A percentile compares a stretch with the other conserved stretches of the same genome.
phyloP scores from a whole-genome alignment of 2,888 invertebrate genomes.

The Cistogaster globosa region DNA sequence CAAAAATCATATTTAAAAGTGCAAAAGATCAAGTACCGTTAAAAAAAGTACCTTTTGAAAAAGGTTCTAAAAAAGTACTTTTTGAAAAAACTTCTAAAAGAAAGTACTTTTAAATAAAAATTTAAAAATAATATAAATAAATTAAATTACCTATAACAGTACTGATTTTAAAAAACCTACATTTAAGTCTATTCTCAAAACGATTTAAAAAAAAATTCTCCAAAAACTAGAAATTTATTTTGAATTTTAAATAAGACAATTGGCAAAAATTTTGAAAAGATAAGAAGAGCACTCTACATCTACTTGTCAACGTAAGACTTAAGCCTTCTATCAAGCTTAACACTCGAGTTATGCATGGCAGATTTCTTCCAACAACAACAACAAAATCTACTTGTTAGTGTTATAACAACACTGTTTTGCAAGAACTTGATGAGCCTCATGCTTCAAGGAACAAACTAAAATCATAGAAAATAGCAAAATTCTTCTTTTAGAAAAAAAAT shows the following conservation, averaged over 20 bases:
- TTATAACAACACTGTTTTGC: slow-evolving; percentile 10
- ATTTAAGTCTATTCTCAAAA: no score
- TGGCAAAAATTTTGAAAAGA: no score
- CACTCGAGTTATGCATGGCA: slow-evolving; percentile 18
- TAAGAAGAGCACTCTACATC: no score
- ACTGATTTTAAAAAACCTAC: no score
- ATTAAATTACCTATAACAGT: not conserved
- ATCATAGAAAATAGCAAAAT: slow-evolving; percentile 9
- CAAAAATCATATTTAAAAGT: no score
- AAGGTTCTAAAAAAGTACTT: not conserved
- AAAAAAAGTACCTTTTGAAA: not conserved
- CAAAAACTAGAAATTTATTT: no score
- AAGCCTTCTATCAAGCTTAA: slow-evolving; percentile 19
- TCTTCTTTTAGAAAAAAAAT: slow-evolving; percentile 27
- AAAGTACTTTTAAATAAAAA: no score
- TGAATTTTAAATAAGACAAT: no score
- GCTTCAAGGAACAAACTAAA: slow-evolving; percentile 35
- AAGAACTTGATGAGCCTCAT: slow-evolving; percentile 31
- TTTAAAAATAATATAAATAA: no score
- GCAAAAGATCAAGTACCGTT: no score
- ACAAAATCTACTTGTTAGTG: not conserved
- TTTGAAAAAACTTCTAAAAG: not conserved
- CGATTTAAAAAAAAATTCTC: no score
- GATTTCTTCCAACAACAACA: slow-evolving; percentile 26
- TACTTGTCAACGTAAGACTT: not conserved